Evolutionary conservation across 2,113 vertebrate genomes (phyloP).

Genomic region (Orthochromis indermauri): DNA sequence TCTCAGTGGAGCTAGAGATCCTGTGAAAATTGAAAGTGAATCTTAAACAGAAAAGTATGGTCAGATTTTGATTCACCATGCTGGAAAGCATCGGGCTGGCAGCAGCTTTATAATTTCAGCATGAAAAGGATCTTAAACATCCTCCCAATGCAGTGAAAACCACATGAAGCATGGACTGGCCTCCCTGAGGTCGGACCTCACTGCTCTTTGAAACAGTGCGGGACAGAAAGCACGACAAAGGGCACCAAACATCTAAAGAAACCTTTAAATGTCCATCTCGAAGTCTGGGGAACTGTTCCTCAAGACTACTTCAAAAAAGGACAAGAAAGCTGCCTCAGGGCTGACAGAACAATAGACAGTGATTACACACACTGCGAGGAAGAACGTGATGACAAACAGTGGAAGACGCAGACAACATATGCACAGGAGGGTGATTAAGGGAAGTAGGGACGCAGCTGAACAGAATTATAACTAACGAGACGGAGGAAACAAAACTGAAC

Average conservation of each 20-base stretch:
- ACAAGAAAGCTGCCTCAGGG: not conserved
- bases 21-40: not conserved
- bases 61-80: not conserved
- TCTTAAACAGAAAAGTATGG: not conserved
- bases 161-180: not conserved
- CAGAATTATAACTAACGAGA: not conserved
- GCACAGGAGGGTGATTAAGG: not conserved
- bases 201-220: rapidly evolving
- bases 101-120: not conserved
- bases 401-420: not conserved
- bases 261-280: not conserved
- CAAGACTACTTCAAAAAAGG: not conserved
- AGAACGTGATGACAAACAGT: not conserved
- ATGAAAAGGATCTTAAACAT: not conserved
- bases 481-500: not conserved
- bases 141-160: not conserved
- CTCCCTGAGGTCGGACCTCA: not conserved
- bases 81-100: not conserved
- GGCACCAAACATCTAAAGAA: not conserved
- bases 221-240: not conserved
- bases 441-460: not conserved
- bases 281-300: not conserved
- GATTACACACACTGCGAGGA: not conserved
- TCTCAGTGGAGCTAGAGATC: not conserved
- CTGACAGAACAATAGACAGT: not conserved